Conservation (phyloP, 2,888 invertebrate genomes). For the Galeruca laticollis region DNA sequence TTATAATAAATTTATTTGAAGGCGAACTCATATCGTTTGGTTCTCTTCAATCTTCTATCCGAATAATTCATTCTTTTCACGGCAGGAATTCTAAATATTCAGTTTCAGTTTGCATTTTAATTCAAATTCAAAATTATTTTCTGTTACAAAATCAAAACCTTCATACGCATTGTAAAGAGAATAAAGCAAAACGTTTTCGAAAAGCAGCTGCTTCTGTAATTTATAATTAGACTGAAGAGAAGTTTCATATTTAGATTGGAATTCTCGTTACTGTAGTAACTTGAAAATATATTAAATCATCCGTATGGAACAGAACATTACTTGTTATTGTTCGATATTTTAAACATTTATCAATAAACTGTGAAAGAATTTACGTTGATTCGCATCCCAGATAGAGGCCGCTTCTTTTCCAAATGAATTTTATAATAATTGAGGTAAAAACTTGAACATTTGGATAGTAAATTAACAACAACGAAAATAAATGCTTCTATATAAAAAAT, state of each 20-base stretch:
- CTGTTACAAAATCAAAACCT: not conserved
- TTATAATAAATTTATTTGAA: too few relatives aligned
- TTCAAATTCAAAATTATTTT: not conserved
- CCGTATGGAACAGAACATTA: not conserved
- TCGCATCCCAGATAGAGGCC: not conserved
- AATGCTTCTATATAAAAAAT: too few relatives aligned
- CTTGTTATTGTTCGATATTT: not conserved
- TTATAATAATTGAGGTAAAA: too few relatives aligned
- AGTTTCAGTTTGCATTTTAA: too few relatives aligned
- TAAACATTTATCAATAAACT: not conserved
- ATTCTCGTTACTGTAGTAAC: not conserved
- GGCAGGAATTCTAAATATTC: too few relatives aligned
- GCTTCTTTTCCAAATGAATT: not conserved
- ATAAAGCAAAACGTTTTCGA: not conserved
- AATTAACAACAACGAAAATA: too few relatives aligned
- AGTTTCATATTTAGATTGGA: slow-evolving; percentile 16
- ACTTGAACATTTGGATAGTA: too few relatives aligned
- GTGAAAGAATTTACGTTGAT: not conserved
- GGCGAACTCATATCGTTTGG: too few relatives aligned
- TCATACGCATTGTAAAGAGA: not conserved
- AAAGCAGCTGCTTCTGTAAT: slow-evolving; percentile 9
- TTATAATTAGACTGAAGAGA: slow-evolving; percentile 13
- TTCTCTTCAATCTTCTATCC: not conserved
- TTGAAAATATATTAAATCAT: not conserved
- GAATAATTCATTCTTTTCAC: not conserved